These are phyloP conservation scores for Ceyx melanurus DNA, from an alignment of 2,113 vertebrate genomes.

Conservation along the genomic window DNA sequence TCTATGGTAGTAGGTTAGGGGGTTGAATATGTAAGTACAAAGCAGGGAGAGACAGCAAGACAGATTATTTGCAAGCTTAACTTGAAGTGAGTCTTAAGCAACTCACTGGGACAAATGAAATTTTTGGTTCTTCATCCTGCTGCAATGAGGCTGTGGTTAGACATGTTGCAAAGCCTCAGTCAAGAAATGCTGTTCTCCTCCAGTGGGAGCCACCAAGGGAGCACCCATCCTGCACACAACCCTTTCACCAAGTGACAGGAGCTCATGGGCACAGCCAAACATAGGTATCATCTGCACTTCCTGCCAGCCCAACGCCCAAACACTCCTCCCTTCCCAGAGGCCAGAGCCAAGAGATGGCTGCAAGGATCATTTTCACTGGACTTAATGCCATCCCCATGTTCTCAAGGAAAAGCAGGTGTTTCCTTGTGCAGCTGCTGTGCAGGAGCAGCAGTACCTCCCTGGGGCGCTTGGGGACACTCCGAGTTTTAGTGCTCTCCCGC, in stretches of 20 bases:
- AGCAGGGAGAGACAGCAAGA: not conserved
- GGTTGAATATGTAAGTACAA: not conserved
- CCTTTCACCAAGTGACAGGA: accelerated
- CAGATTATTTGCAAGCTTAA: not conserved
- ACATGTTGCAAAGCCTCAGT: not conserved
- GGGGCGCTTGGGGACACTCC: not conserved
- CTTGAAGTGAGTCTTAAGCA: not conserved
- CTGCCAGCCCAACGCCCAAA: not conserved
- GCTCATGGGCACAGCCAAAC: not conserved
- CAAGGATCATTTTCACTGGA: not conserved
- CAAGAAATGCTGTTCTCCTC: not conserved
- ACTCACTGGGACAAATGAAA: not conserved
- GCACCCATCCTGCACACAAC: accelerated
- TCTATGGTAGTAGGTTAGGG: not conserved
- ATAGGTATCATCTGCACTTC: not conserved
- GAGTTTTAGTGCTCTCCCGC: not conserved
- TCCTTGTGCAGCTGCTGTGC: accelerated
- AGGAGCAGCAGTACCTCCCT: accelerated
- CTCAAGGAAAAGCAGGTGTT: not conserved
- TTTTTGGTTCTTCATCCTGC: not conserved
- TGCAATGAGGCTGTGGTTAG: not conserved
- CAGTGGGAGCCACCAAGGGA: not conserved
- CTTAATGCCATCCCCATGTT: too few species aligned
- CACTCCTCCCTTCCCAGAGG: not conserved
- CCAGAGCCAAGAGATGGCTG: accelerated